Conservation (phyloP, 2,113 vertebrate species). For the Condylura cristata region DNA sequence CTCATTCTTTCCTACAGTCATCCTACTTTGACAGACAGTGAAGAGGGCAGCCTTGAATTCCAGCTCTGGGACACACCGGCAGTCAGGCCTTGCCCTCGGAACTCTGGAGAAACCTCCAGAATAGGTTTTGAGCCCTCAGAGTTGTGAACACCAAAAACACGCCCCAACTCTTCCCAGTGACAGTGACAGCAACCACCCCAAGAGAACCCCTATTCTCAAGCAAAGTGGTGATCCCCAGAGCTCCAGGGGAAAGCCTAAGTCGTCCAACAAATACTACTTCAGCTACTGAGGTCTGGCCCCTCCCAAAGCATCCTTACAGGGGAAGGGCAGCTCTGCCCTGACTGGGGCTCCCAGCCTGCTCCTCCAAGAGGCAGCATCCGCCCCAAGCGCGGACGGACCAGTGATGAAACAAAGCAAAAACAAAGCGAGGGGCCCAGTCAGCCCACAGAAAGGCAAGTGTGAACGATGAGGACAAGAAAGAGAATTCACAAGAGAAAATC, state of each 20-base stretch:
- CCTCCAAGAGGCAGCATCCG: constrained; percentile 63
- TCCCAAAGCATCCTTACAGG: constrained; percentile 22
- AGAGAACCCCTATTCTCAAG: neutral
- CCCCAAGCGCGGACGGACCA: constrained; percentile 48
- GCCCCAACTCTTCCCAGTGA: neutral
- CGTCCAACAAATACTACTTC: neutral
- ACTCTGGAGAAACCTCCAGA: constrained; percentile 35
- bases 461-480: constrained; percentile 4
- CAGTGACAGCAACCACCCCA: neutral
- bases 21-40: constrained; percentile 61
- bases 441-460: neutral
- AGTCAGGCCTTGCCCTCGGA: constrained; percentile 45
- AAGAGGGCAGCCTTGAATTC: constrained; percentile 62
- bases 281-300: neutral
- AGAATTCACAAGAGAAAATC: constrained; percentile 47
- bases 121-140: neutral
- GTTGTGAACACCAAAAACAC: neutral
- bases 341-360: neutral
- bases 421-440: neutral
- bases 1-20: constrained; percentile 74
- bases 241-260: constrained; percentile 1
- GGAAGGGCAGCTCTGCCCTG: neutral
- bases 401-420: constrained; percentile 50
- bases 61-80: constrained; percentile 63
- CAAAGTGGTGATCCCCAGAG: neutral